Conservation (phyloP, 2,113 vertebrate species). For the Eptesicus fuscus region DNA sequence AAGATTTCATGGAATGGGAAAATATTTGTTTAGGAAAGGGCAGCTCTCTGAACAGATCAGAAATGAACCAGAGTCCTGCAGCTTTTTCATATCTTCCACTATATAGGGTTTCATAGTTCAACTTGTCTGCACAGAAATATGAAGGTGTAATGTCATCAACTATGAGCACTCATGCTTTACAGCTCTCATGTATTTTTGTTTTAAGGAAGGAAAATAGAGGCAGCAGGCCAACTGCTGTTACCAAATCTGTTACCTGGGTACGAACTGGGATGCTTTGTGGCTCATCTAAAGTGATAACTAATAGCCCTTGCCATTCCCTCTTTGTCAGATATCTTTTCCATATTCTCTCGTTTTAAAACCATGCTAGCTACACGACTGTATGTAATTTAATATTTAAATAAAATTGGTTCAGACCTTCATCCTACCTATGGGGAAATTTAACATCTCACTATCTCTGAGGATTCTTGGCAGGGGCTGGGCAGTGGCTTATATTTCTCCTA, state of each 20-base stretch:
- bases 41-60: neutral
- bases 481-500: neutral
- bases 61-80: neutral
- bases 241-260: neutral
- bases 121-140: neutral
- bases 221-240: neutral
- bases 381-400: constrained; percentile 20
- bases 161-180: neutral
- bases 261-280: neutral
- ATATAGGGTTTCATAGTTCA: neutral
- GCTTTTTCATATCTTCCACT: neutral
- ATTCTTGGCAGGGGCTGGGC: neutral
- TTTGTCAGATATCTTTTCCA: neutral
- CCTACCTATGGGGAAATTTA: neutral
- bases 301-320: neutral
- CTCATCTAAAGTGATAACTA: neutral
- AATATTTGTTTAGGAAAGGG: neutral
- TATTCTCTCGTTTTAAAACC: constrained; percentile 4
- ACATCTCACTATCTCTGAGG: neutral
- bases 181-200: neutral
- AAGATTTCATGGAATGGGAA: neutral
- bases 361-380: neutral
- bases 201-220: neutral
- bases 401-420: neutral
- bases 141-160: neutral